Conservation (phyloP, 64 coral and sea anemone species). For the Platygyra sinensis region DNA sequence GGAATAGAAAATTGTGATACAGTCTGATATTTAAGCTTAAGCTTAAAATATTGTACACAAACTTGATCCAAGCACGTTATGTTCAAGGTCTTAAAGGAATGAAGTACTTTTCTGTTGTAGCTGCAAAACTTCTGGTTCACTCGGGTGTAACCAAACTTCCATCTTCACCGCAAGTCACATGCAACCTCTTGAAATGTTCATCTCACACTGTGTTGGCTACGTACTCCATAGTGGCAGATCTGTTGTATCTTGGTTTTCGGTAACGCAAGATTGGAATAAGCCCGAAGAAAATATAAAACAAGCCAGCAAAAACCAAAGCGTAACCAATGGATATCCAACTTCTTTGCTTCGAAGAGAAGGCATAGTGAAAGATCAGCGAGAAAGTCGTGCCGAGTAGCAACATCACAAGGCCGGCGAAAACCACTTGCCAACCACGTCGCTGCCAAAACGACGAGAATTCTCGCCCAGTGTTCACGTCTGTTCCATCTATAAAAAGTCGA, state of each 20-base stretch:
- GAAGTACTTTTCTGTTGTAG: no score
- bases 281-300: constrained; percentile 70
- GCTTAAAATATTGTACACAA: no score
- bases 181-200: not conserved
- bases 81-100: no score
- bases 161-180: not conserved
- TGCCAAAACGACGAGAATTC: constrained; percentile 90
- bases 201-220: constrained; percentile 59
- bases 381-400: constrained; percentile 70
- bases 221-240: constrained; percentile 37
- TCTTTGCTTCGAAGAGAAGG: not conserved
- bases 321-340: constrained; percentile 40
- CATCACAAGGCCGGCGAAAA: constrained; percentile 69
- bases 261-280: constrained; percentile 81
- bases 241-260: constrained; percentile 56
- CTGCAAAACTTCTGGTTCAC: not conserved
- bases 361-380: constrained; percentile 75
- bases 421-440: constrained; percentile 80
- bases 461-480: constrained; percentile 91
- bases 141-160: not conserved
- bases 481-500: constrained; percentile 85
- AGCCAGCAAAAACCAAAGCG: constrained; percentile 61
- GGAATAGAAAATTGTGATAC: no score
- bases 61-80: no score
- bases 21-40: no score